Conservation (phyloP, 2,113 vertebrate genomes). For the Dryoscopus gambensis region DNA sequence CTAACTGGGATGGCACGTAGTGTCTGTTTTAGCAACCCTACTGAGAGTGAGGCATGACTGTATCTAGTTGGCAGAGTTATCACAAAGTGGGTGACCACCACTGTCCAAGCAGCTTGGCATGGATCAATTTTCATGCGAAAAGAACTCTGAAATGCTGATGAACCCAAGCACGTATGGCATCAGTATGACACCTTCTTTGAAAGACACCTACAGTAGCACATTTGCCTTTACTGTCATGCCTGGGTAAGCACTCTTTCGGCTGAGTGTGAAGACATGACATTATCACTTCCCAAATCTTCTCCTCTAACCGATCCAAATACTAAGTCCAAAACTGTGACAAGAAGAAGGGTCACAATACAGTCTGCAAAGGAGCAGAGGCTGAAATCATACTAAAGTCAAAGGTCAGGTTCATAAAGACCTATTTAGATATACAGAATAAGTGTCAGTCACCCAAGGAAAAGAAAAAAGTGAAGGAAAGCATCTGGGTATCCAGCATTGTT, state of each 20-base stretch:
- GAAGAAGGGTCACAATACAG: background rate
- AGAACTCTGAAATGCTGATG: background rate
- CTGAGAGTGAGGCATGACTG: background rate
- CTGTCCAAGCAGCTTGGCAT: background rate
- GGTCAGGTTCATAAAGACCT: background rate
- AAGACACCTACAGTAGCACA: background rate
- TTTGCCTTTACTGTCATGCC: background rate
- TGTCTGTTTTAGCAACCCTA: background rate
- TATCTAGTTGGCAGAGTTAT: background rate
- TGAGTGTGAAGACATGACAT: background rate
- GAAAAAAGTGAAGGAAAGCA: background rate
- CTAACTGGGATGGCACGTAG: background rate
- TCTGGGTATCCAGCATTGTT: background rate
- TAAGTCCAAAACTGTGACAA: background rate
- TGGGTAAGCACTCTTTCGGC: background rate
- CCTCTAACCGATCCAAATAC: background rate
- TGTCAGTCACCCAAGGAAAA: background rate
- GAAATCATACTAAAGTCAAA: background rate
- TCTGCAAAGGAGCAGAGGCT: background rate
- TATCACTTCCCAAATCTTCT: background rate
- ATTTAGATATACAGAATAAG: background rate
- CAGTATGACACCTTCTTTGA: background rate
- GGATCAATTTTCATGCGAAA: background rate
- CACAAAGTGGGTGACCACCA: background rate
- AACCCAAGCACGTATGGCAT: background rate